These are phyloP conservation scores for Apotomis betuletana DNA, from an alignment of 2,888 invertebrate species.

Conservation along the genomic window DNA sequence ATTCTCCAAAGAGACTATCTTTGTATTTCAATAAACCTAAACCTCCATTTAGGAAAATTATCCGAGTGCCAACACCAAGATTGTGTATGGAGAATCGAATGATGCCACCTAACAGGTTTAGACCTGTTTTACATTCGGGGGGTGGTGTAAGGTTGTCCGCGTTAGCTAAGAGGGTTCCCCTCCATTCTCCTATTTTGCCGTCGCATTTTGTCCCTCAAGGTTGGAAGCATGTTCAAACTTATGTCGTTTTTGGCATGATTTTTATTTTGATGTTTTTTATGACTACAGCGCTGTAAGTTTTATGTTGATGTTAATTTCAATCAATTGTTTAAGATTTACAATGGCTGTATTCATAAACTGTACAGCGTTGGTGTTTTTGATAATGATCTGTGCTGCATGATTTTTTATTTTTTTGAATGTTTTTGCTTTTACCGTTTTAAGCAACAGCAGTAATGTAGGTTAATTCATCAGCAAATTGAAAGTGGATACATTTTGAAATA, in stretches of 20 bases:
- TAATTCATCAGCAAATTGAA: too few species aligned
- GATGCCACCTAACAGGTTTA: constrained; percentile 55
- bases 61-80: constrained; percentile 69
- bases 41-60: constrained; percentile 69
- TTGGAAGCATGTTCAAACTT: constrained; percentile 66
- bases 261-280: constrained; percentile 42
- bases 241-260: constrained; percentile 42
- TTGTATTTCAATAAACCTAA: constrained; percentile 71
- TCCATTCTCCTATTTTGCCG: constrained; percentile 76
- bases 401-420: constrained; percentile 37
- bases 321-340: too few species aligned
- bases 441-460: not conserved
- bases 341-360: not conserved
- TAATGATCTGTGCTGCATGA: constrained; percentile 42
- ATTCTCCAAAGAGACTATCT: constrained; percentile 84
- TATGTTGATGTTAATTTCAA: constrained; percentile 18
- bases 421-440: not conserved
- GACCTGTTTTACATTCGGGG: constrained; percentile 62
- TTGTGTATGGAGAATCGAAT: constrained; percentile 68
- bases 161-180: constrained; percentile 80
- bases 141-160: constrained; percentile 64
- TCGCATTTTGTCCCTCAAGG: constrained; percentile 81
- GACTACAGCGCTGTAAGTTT: constrained; percentile 44
- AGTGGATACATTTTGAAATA: too few species aligned
- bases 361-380: constrained; percentile 8